phyloP scores from a whole-genome alignment of 1,140 invertebrate species.

The Lordiphosa mommai region DNA sequence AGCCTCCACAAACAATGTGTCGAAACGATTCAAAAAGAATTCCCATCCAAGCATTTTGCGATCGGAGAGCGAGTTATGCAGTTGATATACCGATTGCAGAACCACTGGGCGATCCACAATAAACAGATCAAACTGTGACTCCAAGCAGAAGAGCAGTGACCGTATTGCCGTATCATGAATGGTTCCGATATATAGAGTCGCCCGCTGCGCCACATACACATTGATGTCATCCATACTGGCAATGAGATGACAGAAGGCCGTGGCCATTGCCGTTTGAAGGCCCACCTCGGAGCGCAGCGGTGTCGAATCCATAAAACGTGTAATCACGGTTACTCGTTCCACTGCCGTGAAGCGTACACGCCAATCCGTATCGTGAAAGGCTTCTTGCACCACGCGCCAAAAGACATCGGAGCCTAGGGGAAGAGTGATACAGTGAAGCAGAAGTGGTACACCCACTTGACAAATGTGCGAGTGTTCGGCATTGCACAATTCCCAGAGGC shows the following conservation, averaged over 20 bases:
- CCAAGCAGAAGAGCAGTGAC: conserved; percentile 92
- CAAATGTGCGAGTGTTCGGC: conserved; percentile 96
- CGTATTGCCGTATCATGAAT: conserved; percentile 93
- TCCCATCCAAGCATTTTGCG: conserved; percentile 96
- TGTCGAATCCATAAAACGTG: conserved; percentile 94
- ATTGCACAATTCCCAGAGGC: conserved; percentile 96
- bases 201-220: conserved; percentile 95
- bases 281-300: conserved; percentile 90
- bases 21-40: conserved; percentile 98
- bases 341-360: conserved; percentile 94
- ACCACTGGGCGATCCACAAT: conserved; percentile 98
- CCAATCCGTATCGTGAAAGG: conserved; percentile 95
- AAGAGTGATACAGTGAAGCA: conserved; percentile 96
- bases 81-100: conserved; percentile 96
- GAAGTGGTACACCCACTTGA: conserved; percentile 92
- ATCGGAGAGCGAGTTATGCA: conserved; percentile 95
- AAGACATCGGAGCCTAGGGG: conserved; percentile 96
- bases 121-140: conserved; percentile 95
- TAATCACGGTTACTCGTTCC: conserved; percentile 94
- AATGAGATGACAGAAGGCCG: conserved; percentile 97
- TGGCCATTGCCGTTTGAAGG: conserved; percentile 95
- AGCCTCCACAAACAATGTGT: conserved; percentile 96
- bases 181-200: conserved; percentile 95
- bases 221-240: conserved; percentile 97
- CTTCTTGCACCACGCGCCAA: conserved; percentile 95